Evolutionary conservation across 2,113 vertebrate species (phyloP).

Genomic region (Vanacampus margaritifer): DNA sequence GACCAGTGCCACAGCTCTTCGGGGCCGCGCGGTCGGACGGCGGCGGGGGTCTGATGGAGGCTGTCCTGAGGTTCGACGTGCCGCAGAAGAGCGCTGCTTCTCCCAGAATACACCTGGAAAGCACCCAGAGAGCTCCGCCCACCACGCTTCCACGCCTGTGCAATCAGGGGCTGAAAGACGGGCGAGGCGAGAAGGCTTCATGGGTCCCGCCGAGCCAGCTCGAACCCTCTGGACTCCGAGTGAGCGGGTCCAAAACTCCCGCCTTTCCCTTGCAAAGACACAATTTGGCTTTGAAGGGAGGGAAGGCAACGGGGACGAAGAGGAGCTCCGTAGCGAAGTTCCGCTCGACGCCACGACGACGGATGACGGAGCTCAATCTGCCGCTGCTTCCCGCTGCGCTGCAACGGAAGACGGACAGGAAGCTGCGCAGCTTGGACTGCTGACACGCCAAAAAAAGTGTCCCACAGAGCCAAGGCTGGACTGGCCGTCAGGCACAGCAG

Average conservation of each 20-base stretch:
- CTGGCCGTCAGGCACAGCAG: too few species aligned
- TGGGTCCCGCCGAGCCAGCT: slow-evolving; percentile 62
- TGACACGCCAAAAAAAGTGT: slow-evolving; percentile 25
- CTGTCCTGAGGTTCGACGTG: slow-evolving; percentile 59
- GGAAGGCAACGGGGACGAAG: slow-evolving; percentile 52
- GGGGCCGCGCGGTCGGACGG: slow-evolving; percentile 40
- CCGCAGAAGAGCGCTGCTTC: slow-evolving; percentile 54
- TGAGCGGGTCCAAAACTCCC: slow-evolving; percentile 66
- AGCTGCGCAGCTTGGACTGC: slow-evolving; percentile 62
- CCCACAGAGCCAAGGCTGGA: too few species aligned
- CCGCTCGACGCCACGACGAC: slow-evolving; percentile 56
- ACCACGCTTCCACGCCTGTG: slow-evolving; percentile 66
- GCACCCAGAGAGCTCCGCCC: slow-evolving; percentile 42
- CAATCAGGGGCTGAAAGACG: slow-evolving; percentile 63
- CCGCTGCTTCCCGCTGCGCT: slow-evolving; percentile 68
- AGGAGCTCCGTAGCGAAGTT: slow-evolving; percentile 71
- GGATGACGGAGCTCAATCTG: slow-evolving; percentile 70
- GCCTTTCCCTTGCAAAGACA: slow-evolving; percentile 65
- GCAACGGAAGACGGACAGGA: slow-evolving; percentile 68
- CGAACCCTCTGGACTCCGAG: slow-evolving; percentile 46
- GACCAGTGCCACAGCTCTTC: slow-evolving; percentile 49
- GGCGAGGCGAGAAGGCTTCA: slow-evolving; percentile 65
- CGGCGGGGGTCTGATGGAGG: slow-evolving; percentile 44
- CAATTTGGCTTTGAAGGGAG: slow-evolving; percentile 63
- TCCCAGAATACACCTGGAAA: slow-evolving; percentile 55